A percentile compares a stretch with the other conserved stretches of the same genome.
Evolutionary conservation across 1,140 invertebrate genomes (phyloP).

Genomic region (Cryptotermes secundus): DNA sequence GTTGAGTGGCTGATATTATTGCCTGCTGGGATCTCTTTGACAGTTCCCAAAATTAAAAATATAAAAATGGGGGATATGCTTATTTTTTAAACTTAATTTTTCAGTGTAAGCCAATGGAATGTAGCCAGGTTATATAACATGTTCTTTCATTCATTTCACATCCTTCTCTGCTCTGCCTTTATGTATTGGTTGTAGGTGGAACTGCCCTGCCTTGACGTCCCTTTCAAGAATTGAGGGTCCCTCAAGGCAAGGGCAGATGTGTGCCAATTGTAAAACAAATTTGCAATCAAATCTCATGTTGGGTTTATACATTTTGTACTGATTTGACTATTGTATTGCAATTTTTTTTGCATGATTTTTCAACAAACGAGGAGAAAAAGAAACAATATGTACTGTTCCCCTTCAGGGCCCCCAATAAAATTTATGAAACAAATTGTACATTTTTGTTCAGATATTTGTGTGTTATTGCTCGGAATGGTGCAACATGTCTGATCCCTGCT

Average conservation of each 20-base stretch:
- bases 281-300: slow-evolving; percentile 30
- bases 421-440: slow-evolving; percentile 32
- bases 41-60: slow-evolving; percentile 24
- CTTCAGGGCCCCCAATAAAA: slow-evolving; percentile 35
- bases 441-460: not conserved
- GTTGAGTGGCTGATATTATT: slow-evolving; percentile 34
- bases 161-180: not conserved
- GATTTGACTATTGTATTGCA: slow-evolving; percentile 34
- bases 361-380: not conserved
- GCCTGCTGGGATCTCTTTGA: slow-evolving; percentile 30
- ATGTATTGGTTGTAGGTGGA: slow-evolving; percentile 4
- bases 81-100: slow-evolving; percentile 30
- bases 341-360: slow-evolving; percentile 34
- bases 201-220: slow-evolving; percentile 22
- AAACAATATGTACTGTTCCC: slow-evolving; percentile 34
- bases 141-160: slow-evolving; percentile 17
- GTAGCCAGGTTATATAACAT: slow-evolving; percentile 23
- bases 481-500: too few relatives aligned
- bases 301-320: slow-evolving; percentile 38
- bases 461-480: too few relatives aligned
- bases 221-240: not conserved
- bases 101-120: slow-evolving; percentile 30
- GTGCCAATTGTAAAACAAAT: slow-evolving; percentile 31
- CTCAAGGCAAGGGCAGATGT: slow-evolving; percentile 23
- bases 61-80: slow-evolving; percentile 23